Base-by-base conservation (phyloP, 37 sponge, comb jelly and placozoan species). In the Ephydatia muelleri region DNA sequence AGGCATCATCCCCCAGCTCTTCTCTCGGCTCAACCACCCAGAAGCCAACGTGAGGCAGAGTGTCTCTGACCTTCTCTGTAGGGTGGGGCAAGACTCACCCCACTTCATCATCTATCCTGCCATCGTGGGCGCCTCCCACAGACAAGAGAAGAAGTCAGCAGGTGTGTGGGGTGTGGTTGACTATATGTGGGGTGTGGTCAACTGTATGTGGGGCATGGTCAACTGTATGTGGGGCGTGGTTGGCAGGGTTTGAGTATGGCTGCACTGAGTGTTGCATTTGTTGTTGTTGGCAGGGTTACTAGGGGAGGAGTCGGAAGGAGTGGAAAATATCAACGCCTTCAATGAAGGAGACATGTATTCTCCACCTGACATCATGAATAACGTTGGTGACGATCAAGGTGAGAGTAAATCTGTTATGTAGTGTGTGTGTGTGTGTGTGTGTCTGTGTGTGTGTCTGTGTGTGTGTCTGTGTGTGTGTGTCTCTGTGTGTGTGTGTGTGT, bases 101-200 rank as follows among this genome's bases (percentile, higher is more conserved):
- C 95, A 96, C 71, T 92, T 86, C 87, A 91, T 96, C 89, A 96
- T 96, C 83, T 96, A 96, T 73, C 96, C 95, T 4, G 96, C 92
- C 75, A 91, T 96, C 37, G 96, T 96, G 48, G 94, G 96, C 0
- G 82, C 85, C 21, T 74, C 89, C 16, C 73, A 85, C 43, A 82
- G 81, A 27, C 49, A 43, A 30, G 90, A 92, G 82, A 92, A 88
- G 86, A 88, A 92, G 43, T 78, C 89, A 79, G 65, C 72, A 3
- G 39, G 86, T 40, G 67, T 87, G 29, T 86, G 87, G 73, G 91
- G 90, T 84, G 48, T 25, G n/a, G n/a, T n/a, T n/a, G n/a, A n/a
- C n/a, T n/a, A n/a, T n/a, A n/a, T n/a, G n/a, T n/a, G n/a, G n/a
- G n/a, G n/a, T n/a, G n/a, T n/a, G n/a, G n/a, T n/a, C n/a, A n/a